A percentile compares a stretch with the other conserved stretches of the same genome.
Evolutionary conservation across 2,797 vertebrate species (phyloP).

Genomic region (Sebastes taczanowskii): DNA sequence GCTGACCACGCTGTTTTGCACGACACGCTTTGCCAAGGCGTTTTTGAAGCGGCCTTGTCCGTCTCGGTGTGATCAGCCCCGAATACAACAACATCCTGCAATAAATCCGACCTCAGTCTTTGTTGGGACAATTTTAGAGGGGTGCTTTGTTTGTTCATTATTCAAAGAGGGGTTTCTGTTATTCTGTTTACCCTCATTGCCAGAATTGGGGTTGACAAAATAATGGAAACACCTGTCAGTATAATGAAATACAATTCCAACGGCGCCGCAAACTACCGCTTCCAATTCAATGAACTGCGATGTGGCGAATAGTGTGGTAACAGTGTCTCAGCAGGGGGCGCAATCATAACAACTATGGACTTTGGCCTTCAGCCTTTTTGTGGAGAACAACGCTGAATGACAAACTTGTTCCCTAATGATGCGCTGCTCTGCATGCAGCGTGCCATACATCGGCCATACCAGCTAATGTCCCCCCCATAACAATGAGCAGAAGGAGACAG

Average conservation of each 20-base stretch:
- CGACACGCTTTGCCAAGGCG: too few relatives aligned
- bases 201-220: background rate
- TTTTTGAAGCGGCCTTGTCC: too few relatives aligned
- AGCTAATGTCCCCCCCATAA: slow-evolving; percentile 19
- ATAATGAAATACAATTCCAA: background rate
- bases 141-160: background rate
- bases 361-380: background rate
- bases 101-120: background rate
- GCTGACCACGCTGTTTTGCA: too few relatives aligned
- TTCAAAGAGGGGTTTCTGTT: background rate
- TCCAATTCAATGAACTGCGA: background rate
- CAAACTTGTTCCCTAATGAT: slow-evolving; percentile 17
- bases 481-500: slow-evolving; percentile 59
- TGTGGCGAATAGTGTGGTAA: background rate
- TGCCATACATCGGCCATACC: slow-evolving; percentile 5
- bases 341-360: background rate
- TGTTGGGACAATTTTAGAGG: background rate
- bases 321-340: background rate
- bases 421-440: slow-evolving; percentile 19
- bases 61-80: too few relatives aligned
- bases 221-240: background rate
- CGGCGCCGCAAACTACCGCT: background rate
- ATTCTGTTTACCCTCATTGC: background rate
- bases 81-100: background rate
- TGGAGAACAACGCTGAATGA: background rate